Evolutionary conservation across 64 coral and sea anemone species (phyloP), one percentile per base, ranked within the genome.

Genomic region (Pocillopora verrucosa): DNA sequence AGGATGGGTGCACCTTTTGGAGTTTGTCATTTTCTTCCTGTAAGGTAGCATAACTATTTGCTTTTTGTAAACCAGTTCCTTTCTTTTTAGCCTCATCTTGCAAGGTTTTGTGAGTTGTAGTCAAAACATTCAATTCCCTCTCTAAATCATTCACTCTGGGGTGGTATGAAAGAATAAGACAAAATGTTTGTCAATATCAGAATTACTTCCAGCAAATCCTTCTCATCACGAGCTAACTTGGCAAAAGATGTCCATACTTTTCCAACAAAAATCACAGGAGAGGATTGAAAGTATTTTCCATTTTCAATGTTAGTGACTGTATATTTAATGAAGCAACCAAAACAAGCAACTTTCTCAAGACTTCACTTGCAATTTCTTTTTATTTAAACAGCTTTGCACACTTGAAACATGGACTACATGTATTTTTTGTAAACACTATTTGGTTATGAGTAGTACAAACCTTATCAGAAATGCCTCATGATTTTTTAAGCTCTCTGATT

Each of bases 401-500:
- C 41, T 51, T 51, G 41, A 51, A 51, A 51, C 7, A 51, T 51
- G 3, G 41, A 51, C 3, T 51, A 51, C 3, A 51, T 7, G 3
- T 51, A 51, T 51, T 51, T 51, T 51, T 3, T 51, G 3, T 4
- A 51, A 51, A 4, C 3, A 51, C 41, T 7, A 51, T 51, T 51
- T 51, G 41, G 41, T 51, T 51, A 51, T 51, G 41, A 4, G 41
- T 51, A 7, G 4, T 69, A 11, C 65, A 22, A 69, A 84, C 82
- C 82, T 84, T 57, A 57, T 3, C 13, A 70, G 64, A 41, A 84
- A 68, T 10, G 67, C 20, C 20, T 84, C 82, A 25, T 65, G 36
- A 34, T 69, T 70, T n/a, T 84, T 84, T 22, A 84, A 72, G 37
- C 63, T 84, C 25, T 84, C 63, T 72, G 82, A 84, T 57, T 84